Evolutionary conservation across 2,113 vertebrate species (phyloP), one percentile per base, ranked within the genome.

Genomic region (Plectropomus leopardus): DNA sequence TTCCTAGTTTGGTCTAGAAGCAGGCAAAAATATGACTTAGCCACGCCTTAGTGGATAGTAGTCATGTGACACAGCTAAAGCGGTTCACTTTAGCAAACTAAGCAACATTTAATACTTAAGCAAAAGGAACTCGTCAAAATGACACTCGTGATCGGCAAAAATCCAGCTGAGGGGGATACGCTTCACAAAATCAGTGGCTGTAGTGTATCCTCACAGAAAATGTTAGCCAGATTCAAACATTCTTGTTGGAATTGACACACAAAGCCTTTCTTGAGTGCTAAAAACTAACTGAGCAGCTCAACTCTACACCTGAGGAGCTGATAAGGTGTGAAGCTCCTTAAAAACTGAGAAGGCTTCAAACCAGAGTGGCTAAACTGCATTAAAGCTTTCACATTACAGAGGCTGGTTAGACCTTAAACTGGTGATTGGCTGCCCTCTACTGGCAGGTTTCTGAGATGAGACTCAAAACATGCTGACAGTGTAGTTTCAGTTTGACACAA

Each of bases 41-140:
- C 73, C 42, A 28, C 15, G 57, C 53, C 75, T 53, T 11, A 59
- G 30, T 30, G 68, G 24, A 47, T 19, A 42, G 54, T 55, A 30
- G 55, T 91, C 93, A 93, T 86, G 88, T 91, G 92, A 91, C 67
- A 51, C 63, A 30, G 65, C 57, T 84, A 76, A 76, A 73, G 58
- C 72, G 69, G 55, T 14, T 59, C 32, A 54, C 54, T 50, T 71
- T 2, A 69, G 54, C 30, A 57, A 10, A 16, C 3, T 32, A 64
- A 68, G 82, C 70, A 61, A 82, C 54, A 59, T 53, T 45, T 24
- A 66, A 19, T 7, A 40, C 34, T 9, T 2, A 15, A 6, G 24
- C 26, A 72, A 66, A 58, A 36, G 19, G 48, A n/a, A 14, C 5
- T 34, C 24, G 47, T 34, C 23, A 13, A 44, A 34, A 47, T 26